phyloP scores from a whole-genome alignment of 2,888 invertebrate species.

The Teleogryllus oceanicus region DNA sequence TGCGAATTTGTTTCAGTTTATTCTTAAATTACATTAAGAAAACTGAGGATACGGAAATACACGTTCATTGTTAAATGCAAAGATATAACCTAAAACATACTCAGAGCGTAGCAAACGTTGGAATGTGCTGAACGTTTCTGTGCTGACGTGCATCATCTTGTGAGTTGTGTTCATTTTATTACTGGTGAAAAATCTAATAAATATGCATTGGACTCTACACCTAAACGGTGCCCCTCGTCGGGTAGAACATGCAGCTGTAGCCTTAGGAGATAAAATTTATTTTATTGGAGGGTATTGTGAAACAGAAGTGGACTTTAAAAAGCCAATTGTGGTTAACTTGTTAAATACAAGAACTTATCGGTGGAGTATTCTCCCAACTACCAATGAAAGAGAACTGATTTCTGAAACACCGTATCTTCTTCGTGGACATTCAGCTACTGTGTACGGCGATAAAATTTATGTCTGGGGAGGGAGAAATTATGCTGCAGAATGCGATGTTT shows the following conservation, averaged over 20 bases:
- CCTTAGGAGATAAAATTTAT: background rate
- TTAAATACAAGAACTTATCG: background rate
- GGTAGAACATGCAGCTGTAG: background rate
- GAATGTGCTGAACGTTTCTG: too few species aligned
- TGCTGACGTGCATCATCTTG: too few species aligned
- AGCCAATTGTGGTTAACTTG: background rate
- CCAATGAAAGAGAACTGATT: background rate
- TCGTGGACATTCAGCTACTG: background rate
- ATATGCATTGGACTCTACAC: background rate
- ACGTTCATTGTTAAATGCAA: too few species aligned
- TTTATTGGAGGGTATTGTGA: background rate
- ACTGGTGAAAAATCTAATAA: too few species aligned
- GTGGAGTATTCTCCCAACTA: background rate
- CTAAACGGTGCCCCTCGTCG: background rate
- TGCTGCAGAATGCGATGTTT: background rate
- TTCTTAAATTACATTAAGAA: too few species aligned
- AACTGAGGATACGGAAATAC: too few species aligned
- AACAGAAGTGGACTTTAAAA: background rate
- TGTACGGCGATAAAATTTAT: background rate
- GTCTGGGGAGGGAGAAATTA: background rate
- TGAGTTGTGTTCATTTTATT: too few species aligned
- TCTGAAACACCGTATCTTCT: background rate
- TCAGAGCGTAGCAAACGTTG: too few species aligned
- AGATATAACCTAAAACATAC: too few species aligned
- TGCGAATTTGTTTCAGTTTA: too few species aligned